Evolutionary conservation across 2,797 vertebrate species (phyloP).

Genomic region (Paguma larvata): DNA sequence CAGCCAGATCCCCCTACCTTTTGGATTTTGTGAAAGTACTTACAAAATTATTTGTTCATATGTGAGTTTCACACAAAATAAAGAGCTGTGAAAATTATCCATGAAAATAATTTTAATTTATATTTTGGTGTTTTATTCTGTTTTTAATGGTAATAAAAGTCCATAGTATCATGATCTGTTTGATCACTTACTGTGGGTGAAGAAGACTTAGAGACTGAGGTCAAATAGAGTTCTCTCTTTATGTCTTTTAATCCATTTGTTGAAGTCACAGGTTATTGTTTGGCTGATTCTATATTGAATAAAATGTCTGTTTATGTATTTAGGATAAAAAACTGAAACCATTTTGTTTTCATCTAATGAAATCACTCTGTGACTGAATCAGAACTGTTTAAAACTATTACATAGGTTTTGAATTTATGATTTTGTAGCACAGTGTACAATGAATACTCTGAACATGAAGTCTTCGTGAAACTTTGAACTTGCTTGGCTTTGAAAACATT

Average conservation of each 20-base stretch:
- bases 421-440: neutral
- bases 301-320: conserved; percentile 3
- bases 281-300: neutral
- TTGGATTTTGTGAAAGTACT: neutral
- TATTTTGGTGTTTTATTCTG: neutral
- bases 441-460: neutral
- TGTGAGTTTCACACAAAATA: neutral
- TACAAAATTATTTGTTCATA: neutral
- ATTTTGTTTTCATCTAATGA: conserved; percentile 7
- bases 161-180: neutral
- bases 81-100: too few relatives aligned
- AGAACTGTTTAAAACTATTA: neutral
- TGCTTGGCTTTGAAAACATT: neutral
- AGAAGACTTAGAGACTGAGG: neutral
- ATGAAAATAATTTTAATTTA: neutral
- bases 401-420: neutral
- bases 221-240: neutral
- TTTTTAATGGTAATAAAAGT: conserved; percentile 27
- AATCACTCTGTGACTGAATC: neutral
- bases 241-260: neutral
- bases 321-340: conserved; percentile 24
- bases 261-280: neutral
- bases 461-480: conserved; percentile 7
- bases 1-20: neutral
- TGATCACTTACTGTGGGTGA: neutral